Base-by-base conservation (phyloP, 2,888 invertebrate species). In the Glomeris marginata region DNA sequence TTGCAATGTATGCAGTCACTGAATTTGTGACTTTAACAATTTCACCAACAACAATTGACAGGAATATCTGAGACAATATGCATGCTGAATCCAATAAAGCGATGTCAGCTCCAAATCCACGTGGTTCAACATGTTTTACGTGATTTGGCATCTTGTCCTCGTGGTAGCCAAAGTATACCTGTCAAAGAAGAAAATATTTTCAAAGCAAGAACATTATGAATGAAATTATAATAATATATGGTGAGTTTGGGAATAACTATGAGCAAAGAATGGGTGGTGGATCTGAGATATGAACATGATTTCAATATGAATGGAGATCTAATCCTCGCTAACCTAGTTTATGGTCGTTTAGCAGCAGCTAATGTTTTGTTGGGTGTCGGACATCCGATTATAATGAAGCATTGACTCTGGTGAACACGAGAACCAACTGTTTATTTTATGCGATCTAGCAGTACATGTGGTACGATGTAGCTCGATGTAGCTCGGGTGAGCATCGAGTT, bases 61-160 rank as follows among this genome's bases (percentile, higher is more conserved):
- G 59, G 6, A 69, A 58, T n/a, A 69, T 67, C 57, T 69, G 70
- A 1, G 70, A 66, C 35, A 69, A 60, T 60, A 66, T 70, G 58
- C 68, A 70, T 16, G 70, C 68, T 42, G 65, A 63, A 59, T 71
- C 70, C 34, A 71, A 58, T 2, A 63, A 55, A 4, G 62, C 62
- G 49, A 63, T 58, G 45, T 63, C 61, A 21, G 56, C 56, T 5
- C 61, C 63, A 28, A 61, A 54, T 20, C 63, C 63, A 45, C 59
- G 52, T 47, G 40, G 35, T 28, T 42, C 41, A 16, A 22, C 37
- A n/a, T 34, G 37, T 4, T 53, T 47, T 10, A 36, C 28, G 4
- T 47, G 41, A 35, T 28, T 35, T 3, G 22, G 34, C 15, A 33
- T 20, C 6, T 21, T 22, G 60, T 61, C n/a, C 13, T 35, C 8